Conservation (phyloP, 1,140 invertebrate species). For the Leptinotarsa lineolata region DNA sequence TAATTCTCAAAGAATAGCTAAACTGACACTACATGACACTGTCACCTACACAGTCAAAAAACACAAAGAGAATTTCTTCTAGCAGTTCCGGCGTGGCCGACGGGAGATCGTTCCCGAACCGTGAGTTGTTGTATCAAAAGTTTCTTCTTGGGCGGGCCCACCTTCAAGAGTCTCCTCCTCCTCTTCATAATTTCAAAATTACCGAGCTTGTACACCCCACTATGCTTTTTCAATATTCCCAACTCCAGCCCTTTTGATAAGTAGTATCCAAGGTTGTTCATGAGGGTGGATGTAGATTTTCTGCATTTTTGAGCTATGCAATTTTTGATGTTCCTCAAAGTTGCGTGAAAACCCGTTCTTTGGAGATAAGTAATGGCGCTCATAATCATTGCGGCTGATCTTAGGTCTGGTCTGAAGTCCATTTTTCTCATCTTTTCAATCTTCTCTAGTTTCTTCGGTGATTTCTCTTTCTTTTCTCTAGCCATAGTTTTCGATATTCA, state of each 20-base stretch:
- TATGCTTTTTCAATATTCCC: constrained; percentile 26
- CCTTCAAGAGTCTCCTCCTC: not conserved
- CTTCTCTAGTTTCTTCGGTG: not conserved
- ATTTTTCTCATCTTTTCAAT: constrained; percentile 3
- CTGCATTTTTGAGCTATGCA: constrained; percentile 27
- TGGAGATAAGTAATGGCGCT: constrained; percentile 22
- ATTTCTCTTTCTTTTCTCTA: not conserved
- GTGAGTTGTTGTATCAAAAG: too few species aligned
- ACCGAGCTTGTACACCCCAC: constrained; percentile 25
- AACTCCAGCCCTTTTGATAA: constrained; percentile 15
- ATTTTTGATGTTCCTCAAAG: constrained; percentile 21
- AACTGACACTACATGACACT: too few species aligned
- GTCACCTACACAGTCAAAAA: too few species aligned
- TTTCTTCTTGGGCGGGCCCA: not conserved
- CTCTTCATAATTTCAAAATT: constrained; percentile 14
- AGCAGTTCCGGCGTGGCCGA: too few species aligned
- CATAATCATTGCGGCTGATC: constrained; percentile 20
- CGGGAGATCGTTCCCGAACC: too few species aligned
- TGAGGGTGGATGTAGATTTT: not conserved
- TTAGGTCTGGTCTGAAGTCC: constrained; percentile 14
- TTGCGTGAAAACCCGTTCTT: constrained; percentile 5
- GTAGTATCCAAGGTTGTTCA: constrained; percentile 20
- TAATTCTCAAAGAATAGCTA: too few species aligned
- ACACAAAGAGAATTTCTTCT: too few species aligned
- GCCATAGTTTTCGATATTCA: not conserved